Conservation (phyloP, 2,888 invertebrate genomes). For the Apamea monoglypha region DNA sequence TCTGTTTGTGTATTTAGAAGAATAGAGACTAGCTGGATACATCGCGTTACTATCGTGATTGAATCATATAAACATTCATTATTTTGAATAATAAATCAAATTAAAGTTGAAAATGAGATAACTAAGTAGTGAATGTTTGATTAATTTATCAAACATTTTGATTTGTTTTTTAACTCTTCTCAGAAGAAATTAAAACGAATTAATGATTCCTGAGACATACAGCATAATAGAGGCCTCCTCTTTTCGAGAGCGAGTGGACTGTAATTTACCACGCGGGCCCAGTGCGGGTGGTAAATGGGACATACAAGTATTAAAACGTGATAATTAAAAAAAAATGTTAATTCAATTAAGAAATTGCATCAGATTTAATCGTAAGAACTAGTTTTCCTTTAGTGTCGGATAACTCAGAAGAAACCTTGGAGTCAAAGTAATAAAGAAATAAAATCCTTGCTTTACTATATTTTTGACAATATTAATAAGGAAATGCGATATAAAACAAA, state of each 20-base stretch:
- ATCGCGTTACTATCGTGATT: conserved; percentile 2
- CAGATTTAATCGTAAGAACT: conserved; percentile 25
- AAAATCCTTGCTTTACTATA: conserved; percentile 29
- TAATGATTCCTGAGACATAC: not conserved
- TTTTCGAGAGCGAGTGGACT: no score
- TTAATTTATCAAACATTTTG: not conserved
- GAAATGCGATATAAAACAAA: conserved; percentile 40
- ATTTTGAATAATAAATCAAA: conserved; percentile 25
- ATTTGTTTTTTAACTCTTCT: not conserved
- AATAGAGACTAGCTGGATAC: conserved; percentile 4
- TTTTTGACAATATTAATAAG: conserved; percentile 48
- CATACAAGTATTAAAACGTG: not conserved
- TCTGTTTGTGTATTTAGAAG: conserved; percentile 5
- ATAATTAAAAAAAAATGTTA: not conserved
- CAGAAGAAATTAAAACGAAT: not conserved
- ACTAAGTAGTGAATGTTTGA: conserved; percentile 6
- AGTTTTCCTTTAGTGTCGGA: conserved; percentile 39
- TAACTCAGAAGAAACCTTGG: conserved; percentile 45
- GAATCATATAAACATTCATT: conserved; percentile 26
- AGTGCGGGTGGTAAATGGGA: not conserved
- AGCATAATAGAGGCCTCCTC: no score
- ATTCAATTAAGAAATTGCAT: conserved; percentile 21
- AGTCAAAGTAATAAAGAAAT: conserved; percentile 38
- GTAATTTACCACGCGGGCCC: no score
- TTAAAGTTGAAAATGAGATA: not conserved